Percentiles rank a stretch among this genome's conserved stretches.
Conservation (phyloP, 2,888 invertebrate species). For the Anthrax anthrax region DNA sequence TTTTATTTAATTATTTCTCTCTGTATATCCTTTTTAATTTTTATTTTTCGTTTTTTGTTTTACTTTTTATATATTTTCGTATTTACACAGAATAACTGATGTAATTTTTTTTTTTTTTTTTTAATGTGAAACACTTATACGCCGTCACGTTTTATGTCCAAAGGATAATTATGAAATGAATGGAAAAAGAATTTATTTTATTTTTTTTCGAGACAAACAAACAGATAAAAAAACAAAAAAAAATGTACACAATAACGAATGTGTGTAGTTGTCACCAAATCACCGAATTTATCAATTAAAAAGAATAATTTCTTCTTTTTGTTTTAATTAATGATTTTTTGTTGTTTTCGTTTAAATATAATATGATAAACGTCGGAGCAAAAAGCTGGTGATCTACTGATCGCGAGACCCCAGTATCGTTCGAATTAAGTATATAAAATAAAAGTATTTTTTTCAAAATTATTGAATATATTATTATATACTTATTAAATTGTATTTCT, state of each 20-base stretch:
- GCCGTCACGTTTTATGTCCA: not conserved
- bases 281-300: slow-evolving; percentile 11
- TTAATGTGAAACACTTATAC: not conserved
- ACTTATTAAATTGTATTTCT: not conserved
- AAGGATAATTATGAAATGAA: not conserved
- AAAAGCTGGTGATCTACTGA: slow-evolving; percentile 38
- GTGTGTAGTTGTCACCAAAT: slow-evolving; percentile 33
- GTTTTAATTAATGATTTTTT: not conserved
- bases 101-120: not conserved
- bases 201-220: slow-evolving; percentile 1
- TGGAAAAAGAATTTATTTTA: too few relatives aligned
- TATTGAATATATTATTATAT: not conserved
- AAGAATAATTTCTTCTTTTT: slow-evolving; percentile 14
- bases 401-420: slow-evolving; percentile 38
- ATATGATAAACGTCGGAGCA: slow-evolving; percentile 37
- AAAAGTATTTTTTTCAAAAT: slow-evolving; percentile 18
- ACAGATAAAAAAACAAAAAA: slow-evolving; percentile 11
- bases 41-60: not conserved
- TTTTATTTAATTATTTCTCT: slow-evolving; percentile 12
- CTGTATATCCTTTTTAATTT: too few relatives aligned
- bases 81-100: slow-evolving; percentile 9
- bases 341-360: too few relatives aligned
- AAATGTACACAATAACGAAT: slow-evolving; percentile 9
- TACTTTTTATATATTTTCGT: slow-evolving; percentile 1
- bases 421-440: slow-evolving; percentile 36